Evolutionary conservation across 1,140 invertebrate genomes (phyloP), one percentile per base, ranked within the genome.

Genomic region (Pinna nobilis): DNA sequence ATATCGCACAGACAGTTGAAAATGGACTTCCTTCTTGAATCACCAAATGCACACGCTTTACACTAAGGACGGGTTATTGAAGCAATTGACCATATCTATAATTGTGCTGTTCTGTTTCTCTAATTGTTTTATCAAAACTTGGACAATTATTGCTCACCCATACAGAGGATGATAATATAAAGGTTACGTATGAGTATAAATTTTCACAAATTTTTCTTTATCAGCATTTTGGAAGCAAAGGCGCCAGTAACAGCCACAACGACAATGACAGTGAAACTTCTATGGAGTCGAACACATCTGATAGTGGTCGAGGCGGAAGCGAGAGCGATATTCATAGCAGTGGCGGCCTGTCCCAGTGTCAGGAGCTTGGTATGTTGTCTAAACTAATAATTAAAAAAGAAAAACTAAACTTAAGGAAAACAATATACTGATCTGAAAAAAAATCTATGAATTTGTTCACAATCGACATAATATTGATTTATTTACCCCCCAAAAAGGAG

Each of bases 241-340:
- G 5, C 37, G 33, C 7, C 32, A 33, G 55, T 33, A n/a, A 2
- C 55, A 59, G 30, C 55, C 55, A 9, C 65, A 76, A 83, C 49
- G 83, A 84, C 64, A 75, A 79, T 39, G 78, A 84, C 35, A 84
- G 83, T 64, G 81, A 84, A 33, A 82, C 81, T 3, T 84, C 83
- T 47, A 77, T 82, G 49, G 83, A 84, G 66, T 80, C 81, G 13
- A 80, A 74, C 51, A 75, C 80, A 18, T 80, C 78, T 47, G 83
- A 84, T 47, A 84, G 83, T 50, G 83, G 83, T 1, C 78, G 81
- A 18, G 83, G 83, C 23, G 83, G 81, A 50, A 84, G 83, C 73
- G 83, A 83, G 35, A 82, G 82, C 50, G 83, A 84, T 41, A 81
- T 83, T 23, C 83, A 84, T 41, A 75, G 73, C 13, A 75, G 44